Conservation (phyloP, 2,888 invertebrate genomes). For the Melipona beecheii region DNA sequence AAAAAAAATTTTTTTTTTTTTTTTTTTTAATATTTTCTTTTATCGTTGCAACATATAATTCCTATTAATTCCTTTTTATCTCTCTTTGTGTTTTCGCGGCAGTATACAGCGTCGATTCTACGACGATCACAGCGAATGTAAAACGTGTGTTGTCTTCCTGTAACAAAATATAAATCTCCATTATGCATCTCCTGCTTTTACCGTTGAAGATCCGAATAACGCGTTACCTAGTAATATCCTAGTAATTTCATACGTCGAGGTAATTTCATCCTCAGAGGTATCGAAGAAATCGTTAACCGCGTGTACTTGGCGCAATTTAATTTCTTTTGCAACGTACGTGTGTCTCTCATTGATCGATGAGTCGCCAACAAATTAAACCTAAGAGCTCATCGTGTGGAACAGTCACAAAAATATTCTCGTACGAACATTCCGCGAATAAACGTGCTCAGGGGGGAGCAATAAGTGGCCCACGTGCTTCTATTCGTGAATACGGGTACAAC, state of each 20-base stretch:
- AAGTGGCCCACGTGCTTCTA: constrained; percentile 43
- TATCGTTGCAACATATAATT: neutral
- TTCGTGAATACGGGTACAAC: constrained; percentile 21
- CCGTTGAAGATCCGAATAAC: constrained; percentile 79
- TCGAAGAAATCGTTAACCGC: constrained; percentile 61
- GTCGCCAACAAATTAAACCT: constrained; percentile 56
- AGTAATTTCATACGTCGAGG: constrained; percentile 53
- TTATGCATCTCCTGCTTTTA: constrained; percentile 78
- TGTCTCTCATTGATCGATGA: constrained; percentile 44
- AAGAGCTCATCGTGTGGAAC: constrained; percentile 65
- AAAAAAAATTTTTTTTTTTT: too few relatives aligned
- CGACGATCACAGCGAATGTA: constrained; percentile 77
- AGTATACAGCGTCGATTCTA: constrained; percentile 59
- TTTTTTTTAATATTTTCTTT: neutral
- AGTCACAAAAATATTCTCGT: constrained; percentile 81
- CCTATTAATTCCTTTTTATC: neutral
- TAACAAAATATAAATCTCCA: constrained; percentile 84
- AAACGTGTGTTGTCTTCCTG: constrained; percentile 79
- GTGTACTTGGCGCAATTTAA: constrained; percentile 42
- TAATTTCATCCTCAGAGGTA: constrained; percentile 61
- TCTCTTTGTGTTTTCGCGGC: constrained; percentile 33
- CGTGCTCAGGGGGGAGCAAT: constrained; percentile 44
- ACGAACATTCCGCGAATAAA: constrained; percentile 51
- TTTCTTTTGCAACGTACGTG: constrained; percentile 32
- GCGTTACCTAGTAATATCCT: constrained; percentile 67